Percentiles rank a stretch among this genome's conserved stretches.
Conservation (phyloP, 2,888 invertebrate species). For the Pterostichus madidus region DNA sequence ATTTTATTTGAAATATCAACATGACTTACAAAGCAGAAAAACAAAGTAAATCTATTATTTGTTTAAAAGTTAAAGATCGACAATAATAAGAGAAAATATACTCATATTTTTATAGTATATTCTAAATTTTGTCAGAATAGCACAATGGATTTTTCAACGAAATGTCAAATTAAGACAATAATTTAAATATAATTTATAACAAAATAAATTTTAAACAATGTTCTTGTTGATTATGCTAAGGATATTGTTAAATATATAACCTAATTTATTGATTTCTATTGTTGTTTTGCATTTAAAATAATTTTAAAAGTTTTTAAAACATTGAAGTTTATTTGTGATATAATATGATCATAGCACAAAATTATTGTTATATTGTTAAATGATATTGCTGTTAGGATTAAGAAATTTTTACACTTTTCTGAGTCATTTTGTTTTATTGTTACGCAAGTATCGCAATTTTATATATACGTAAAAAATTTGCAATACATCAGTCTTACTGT, state of each 20-base stretch:
- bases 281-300: background rate
- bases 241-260: background rate
- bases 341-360: slow-evolving; percentile 44
- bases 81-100: slow-evolving; percentile 31
- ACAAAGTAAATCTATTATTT: background rate
- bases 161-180: slow-evolving; percentile 28
- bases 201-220: background rate
- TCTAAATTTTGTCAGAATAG: slow-evolving; percentile 4
- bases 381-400: slow-evolving; percentile 53
- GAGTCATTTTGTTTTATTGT: background rate
- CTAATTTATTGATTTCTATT: background rate
- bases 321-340: slow-evolving; percentile 49
- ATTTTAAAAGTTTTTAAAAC: slow-evolving; percentile 2
- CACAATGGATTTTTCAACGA: background rate
- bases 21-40: too few relatives aligned
- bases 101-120: slow-evolving; percentile 31
- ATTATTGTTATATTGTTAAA: slow-evolving; percentile 53
- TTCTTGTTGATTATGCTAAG: slow-evolving; percentile 16
- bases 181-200: slow-evolving; percentile 19
- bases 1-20: too few relatives aligned
- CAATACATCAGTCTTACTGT: slow-evolving; percentile 4
- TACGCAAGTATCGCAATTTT: slow-evolving; percentile 16
- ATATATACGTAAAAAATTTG: slow-evolving; percentile 17
- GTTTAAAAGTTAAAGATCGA: background rate
- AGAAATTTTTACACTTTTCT: slow-evolving; percentile 49